Evolutionary conservation across 2,797 vertebrate species (phyloP), one percentile per base, ranked within the genome.

Genomic region (Neosilurus mollespiculum): DNA sequence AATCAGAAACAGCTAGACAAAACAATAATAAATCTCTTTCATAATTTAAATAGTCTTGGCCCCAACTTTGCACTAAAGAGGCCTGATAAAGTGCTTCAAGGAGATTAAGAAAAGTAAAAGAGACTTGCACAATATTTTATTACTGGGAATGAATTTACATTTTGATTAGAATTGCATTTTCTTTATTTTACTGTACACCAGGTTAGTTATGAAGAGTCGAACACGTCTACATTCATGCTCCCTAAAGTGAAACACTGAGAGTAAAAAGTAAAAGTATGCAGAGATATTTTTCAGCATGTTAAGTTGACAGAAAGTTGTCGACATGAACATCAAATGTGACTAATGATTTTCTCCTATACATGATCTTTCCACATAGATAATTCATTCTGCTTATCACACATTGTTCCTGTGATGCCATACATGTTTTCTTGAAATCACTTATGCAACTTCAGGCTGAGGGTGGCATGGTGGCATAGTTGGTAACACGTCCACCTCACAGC

Each of bases 1-100:
- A 71, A 85, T 80, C 84, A 82, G 56, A 62, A 81, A 80, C 59
- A 80, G 75, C 58, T 49, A 72, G 8, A 66, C 30, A 64, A 85
- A 85, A 78, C 78, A 83, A 82, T 56, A 37, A 30, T 43, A 85
- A 80, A 82, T 69, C 16, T 20, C 49, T 59, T 76, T 80, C 76
- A 78, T 82, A 69, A 80, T 82, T 85, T 73, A 85, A 82, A 82
- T 73, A 72, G 69, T 67, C 51, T 75, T 75, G 53, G 67, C 15
- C 61, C 78, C 66, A 78, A 78, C 64, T 85, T 56, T 73, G 72
- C 71, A 71, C 49, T 61, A 79, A 70, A 34, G 59, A 71, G 51
- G 53, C 61, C 75, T 69, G 61, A 85, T 73, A 43, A 85, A 72
- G 30, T 79, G 51, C 18, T 62, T 65, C 14, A 34, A 51, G n/a